Conservation (phyloP, 2,888 invertebrate species). For the Xestoiulus laeticollis region DNA sequence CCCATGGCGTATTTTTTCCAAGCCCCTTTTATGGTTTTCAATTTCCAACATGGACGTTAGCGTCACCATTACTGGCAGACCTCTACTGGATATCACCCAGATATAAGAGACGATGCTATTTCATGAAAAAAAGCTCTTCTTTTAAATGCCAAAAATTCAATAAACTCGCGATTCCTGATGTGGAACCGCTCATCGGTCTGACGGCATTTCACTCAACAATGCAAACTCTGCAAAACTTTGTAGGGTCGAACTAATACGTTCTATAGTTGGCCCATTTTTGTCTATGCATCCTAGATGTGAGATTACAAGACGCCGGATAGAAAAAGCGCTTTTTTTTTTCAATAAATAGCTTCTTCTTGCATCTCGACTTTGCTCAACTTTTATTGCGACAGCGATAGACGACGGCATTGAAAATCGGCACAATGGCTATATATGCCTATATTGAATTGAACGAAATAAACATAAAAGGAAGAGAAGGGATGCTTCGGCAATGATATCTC, state of each 20-base stretch:
- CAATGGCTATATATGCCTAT: background rate
- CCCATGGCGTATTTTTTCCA: background rate
- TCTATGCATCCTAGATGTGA: background rate
- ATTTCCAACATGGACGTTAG: slow-evolving; percentile 8
- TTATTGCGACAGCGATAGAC: background rate
- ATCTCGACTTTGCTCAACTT: slow-evolving; percentile 6
- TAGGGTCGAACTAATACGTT: slow-evolving; percentile 15
- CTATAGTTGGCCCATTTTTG: background rate
- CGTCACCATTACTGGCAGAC: background rate
- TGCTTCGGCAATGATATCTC: background rate
- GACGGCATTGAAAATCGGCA: slow-evolving; percentile 16
- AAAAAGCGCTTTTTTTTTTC: background rate
- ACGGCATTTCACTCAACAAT: background rate
- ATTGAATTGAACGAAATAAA: background rate
- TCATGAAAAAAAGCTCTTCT: background rate
- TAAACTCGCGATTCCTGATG: background rate
- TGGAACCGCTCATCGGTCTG: background rate
- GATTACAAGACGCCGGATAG: background rate
- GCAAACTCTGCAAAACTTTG: background rate
- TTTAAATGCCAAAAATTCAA: slow-evolving; percentile 34
- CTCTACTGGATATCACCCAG: background rate
- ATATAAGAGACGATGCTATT: background rate
- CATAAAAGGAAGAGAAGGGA: background rate
- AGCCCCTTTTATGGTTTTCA: slow-evolving; percentile 3
- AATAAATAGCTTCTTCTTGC: background rate